Percentiles rank a stretch among this genome's conserved stretches.
phyloP scores from a whole-genome alignment of 2,113 vertebrate species.

The Cyprinodon variegatus region DNA sequence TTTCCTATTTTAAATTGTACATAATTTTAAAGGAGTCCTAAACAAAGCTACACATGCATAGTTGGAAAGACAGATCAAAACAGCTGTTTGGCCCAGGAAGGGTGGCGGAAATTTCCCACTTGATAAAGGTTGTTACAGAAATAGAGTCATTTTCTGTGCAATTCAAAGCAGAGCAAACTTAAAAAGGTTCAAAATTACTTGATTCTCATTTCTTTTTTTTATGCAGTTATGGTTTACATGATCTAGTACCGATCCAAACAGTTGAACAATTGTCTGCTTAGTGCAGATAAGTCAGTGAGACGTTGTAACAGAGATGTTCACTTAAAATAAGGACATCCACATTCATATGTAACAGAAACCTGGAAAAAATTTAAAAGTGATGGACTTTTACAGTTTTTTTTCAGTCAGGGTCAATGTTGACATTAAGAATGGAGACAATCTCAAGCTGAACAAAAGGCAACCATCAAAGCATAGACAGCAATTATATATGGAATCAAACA shows the following conservation, averaged over 20 bases:
- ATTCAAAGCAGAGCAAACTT: conserved; percentile 6
- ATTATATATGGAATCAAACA: background rate
- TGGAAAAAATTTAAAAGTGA: background rate
- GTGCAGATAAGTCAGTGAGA: conserved; percentile 6
- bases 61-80: conserved; percentile 29
- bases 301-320: conserved; percentile 34
- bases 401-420: conserved; percentile 34
- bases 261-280: background rate
- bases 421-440: background rate
- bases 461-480: background rate
- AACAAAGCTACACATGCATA: conserved; percentile 50
- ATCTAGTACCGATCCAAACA: background rate
- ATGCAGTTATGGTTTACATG: background rate
- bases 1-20: conserved; percentile 7
- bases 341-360: conserved; percentile 49
- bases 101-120: conserved; percentile 30
- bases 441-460: background rate
- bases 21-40: conserved; percentile 24
- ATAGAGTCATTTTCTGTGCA: conserved; percentile 16
- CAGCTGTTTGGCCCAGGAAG: conserved; percentile 16
- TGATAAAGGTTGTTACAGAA: conserved; percentile 40
- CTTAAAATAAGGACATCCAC: conserved; percentile 12
- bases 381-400: background rate
- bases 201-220: background rate
- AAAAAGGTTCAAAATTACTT: background rate